Base-by-base conservation (phyloP, 1,140 invertebrate genomes). In the Oppia nitens region DNA sequence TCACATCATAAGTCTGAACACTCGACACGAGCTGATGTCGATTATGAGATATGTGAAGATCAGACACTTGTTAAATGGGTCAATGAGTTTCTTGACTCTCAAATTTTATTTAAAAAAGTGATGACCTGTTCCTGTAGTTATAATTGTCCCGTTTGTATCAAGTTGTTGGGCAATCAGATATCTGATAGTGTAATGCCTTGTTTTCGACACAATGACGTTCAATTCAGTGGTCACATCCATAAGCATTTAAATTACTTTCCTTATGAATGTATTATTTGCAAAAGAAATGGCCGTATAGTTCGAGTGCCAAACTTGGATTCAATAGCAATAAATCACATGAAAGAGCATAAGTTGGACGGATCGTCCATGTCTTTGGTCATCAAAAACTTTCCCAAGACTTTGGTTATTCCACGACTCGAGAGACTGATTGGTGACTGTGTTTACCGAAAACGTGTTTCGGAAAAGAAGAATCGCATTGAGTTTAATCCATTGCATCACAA, bases 1-100 rank as follows among this genome's bases (percentile, higher is more conserved):
- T 11, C 29, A n/a, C 55, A 56, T 25, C 55, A 56, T 25, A n/a
- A 56, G 29, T n/a, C 24, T 3, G 27, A 26, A 11, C 55, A 56
- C 47, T 45, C 40, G 1, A 23, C 40, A 26, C 23, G 24, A 47
- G 26, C 47, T 14, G 40, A 56, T 56, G 21, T 56, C 1, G 47
- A 21, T 14, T 56, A 56, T 26, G 55, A 56, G 26, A 56, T 56
- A n/a, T 17, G 45, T 14, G 55, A 56, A 56, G 55, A 56, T 47
- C 55, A 56, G 26, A 56, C 26, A 20, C 24, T 56, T 23, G 40
- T 47, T 27, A n/a, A 28, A 56, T 56, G 55, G 55, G 55, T 56
- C 9, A 45, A 56, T 48, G 55, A 56, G 29, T 56, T 56, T 24
- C 47, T 56, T 4, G 55, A 56, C 24, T 56, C 45, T 47, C 55